Conservation (phyloP, 1,140 invertebrate species). For the Melipona quadrifasciata region DNA sequence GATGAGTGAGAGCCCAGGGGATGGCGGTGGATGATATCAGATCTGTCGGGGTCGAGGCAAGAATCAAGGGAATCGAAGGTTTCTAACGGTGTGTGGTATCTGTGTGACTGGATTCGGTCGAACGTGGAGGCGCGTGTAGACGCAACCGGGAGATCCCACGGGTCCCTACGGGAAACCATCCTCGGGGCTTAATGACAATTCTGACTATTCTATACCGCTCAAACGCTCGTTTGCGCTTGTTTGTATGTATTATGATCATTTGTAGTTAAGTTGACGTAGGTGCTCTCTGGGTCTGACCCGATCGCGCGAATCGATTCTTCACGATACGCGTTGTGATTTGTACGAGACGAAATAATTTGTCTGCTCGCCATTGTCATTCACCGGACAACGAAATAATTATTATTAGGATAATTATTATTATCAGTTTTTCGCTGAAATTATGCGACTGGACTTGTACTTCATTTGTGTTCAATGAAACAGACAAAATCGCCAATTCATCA, state of each 20-base stretch:
- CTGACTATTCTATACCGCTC: constrained; percentile 77
- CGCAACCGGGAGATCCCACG: constrained; percentile 74
- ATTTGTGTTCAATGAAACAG: too few species aligned
- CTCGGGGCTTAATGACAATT: constrained; percentile 69
- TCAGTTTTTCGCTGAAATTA: too few species aligned
- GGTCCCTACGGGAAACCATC: constrained; percentile 69
- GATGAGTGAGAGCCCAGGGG: constrained; percentile 74
- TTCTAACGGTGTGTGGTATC: neutral
- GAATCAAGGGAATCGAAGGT: constrained; percentile 64
- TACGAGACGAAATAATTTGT: neutral
- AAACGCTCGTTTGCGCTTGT: constrained; percentile 81
- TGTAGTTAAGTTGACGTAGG: constrained; percentile 64
- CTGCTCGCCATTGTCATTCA: too few species aligned
- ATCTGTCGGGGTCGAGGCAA: constrained; percentile 67
- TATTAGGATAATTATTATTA: too few species aligned
- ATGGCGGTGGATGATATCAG: constrained; percentile 68
- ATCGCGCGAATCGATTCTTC: neutral
- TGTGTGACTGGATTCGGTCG: neutral
- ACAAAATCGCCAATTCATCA: too few species aligned
- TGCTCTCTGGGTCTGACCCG: neutral
- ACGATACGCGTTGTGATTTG: too few species aligned
- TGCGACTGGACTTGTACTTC: too few species aligned
- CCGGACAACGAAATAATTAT: too few species aligned
- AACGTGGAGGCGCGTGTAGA: constrained; percentile 17
- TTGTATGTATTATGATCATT: constrained; percentile 79